Evolutionary conservation across 2,888 invertebrate species (phyloP).

Genomic region (Ornithoptera alexandrae): DNA sequence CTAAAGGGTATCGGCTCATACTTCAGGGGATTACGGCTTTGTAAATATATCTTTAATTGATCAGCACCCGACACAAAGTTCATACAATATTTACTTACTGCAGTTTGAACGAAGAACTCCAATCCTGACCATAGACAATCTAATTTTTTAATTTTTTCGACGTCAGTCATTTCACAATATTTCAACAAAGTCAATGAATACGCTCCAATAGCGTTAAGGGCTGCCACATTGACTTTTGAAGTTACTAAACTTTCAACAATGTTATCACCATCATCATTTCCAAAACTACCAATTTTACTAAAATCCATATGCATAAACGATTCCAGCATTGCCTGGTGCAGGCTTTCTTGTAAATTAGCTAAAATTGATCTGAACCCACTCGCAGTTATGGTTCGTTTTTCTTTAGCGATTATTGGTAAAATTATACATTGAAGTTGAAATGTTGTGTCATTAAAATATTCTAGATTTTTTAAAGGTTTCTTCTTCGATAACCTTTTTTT

Average conservation of each 20-base stretch:
- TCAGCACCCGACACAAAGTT: not conserved
- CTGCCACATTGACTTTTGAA: conserved; percentile 53
- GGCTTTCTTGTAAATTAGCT: conserved; percentile 66
- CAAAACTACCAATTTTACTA: conserved; percentile 41
- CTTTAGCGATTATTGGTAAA: conserved; percentile 65
- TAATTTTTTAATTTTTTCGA: conserved; percentile 58
- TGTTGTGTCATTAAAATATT: conserved; percentile 58
- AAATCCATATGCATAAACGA: conserved; percentile 65
- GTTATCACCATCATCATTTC: conserved; percentile 42
- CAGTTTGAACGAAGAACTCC: conserved; percentile 61
- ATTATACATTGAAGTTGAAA: conserved; percentile 69
- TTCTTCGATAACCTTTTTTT: conserved; percentile 46
- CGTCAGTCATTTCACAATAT: conserved; percentile 63
- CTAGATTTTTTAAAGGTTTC: conserved; percentile 42
- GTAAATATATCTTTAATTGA: too few species aligned
- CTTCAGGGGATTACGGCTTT: too few species aligned
- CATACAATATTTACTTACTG: conserved; percentile 53
- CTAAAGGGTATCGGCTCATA: too few species aligned
- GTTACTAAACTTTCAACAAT: conserved; percentile 53
- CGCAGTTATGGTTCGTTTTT: conserved; percentile 61
- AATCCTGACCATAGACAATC: conserved; percentile 62
- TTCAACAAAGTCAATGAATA: conserved; percentile 65
- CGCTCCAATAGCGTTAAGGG: conserved; percentile 67
- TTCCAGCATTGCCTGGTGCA: conserved; percentile 58
- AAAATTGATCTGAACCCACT: conserved; percentile 64